Percentiles rank a stretch among this genome's conserved stretches.
Evolutionary conservation across 2,888 invertebrate genomes (phyloP).

Genomic region (Acleris emargana): DNA sequence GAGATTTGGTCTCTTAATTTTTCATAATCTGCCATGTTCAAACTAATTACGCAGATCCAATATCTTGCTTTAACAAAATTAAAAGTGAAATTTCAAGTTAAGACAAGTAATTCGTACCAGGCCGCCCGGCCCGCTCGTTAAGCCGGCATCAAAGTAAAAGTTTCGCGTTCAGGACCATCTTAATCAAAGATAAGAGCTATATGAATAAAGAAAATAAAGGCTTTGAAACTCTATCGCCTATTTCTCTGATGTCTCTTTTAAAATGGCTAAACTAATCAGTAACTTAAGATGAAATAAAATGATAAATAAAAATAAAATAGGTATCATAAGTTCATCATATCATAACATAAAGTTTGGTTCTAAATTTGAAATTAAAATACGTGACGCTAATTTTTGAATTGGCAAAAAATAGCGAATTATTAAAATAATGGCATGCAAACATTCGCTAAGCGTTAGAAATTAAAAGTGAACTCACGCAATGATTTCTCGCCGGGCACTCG

Average conservation of each 20-base stretch:
- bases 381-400: neutral
- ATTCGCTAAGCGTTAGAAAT: slow-evolving; percentile 31
- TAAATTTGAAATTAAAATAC: neutral
- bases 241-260: neutral
- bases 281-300: neutral
- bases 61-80: slow-evolving; percentile 15
- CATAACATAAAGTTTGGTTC: too few species aligned
- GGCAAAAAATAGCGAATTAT: neutral
- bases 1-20: neutral
- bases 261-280: too few species aligned
- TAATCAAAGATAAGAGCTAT: neutral
- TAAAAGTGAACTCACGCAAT: slow-evolving; percentile 27
- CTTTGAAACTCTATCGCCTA: neutral
- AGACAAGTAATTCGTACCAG: slow-evolving; percentile 13
- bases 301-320: neutral
- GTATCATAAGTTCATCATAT: too few species aligned
- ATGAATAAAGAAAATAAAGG: neutral
- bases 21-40: neutral
- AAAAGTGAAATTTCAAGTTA: slow-evolving; percentile 19
- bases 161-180: slow-evolving; percentile 15
- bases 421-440: slow-evolving; percentile 13
- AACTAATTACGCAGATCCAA: slow-evolving; percentile 12
- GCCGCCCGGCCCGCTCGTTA: slow-evolving; percentile 4
- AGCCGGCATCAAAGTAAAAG: slow-evolving; percentile 29
- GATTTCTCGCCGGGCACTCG: slow-evolving; percentile 14